Conservation (phyloP, 1,140 invertebrate genomes). For the Lordiphosa clarofinis region DNA sequence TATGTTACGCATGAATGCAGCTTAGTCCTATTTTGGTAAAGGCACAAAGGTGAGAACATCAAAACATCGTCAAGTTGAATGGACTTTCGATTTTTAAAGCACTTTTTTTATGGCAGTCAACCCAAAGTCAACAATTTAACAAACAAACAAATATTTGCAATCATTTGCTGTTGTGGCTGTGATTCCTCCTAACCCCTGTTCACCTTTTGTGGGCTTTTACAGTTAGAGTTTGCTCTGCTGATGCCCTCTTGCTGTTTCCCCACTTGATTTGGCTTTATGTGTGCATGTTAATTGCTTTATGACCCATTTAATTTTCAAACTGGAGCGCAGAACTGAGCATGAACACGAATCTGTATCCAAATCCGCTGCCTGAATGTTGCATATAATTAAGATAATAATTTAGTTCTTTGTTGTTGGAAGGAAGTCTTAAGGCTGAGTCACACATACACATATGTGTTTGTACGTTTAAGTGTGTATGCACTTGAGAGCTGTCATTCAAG, state of each 20-base stretch:
- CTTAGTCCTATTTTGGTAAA: no score
- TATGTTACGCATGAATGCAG: no score
- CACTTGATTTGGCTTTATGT: constrained; percentile 59
- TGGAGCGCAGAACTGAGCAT: constrained; percentile 43
- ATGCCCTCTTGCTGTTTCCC: constrained; percentile 22
- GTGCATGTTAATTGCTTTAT: constrained; percentile 66
- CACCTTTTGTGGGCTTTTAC: constrained; percentile 58
- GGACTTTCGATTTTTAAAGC: constrained; percentile 65
- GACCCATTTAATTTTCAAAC: constrained; percentile 61
- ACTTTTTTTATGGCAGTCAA: constrained; percentile 45
- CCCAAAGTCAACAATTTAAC: constrained; percentile 55
- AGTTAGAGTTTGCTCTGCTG: constrained; percentile 32
- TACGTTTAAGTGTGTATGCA: constrained; percentile 12
- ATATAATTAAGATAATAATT: constrained; percentile 70
- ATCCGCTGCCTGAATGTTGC: constrained; percentile 23
- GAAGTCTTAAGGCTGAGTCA: constrained; percentile 27
- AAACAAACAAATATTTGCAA: constrained; percentile 66
- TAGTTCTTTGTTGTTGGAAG: constrained; percentile 27
- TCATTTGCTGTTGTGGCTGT: constrained; percentile 26
- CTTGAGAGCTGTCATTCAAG: constrained; percentile 58
- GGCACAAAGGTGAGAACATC: constrained; percentile 43
- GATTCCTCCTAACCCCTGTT: constrained; percentile 1
- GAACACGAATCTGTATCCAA: constrained; percentile 25
- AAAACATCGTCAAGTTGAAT: constrained; percentile 49
- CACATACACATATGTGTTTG: constrained; percentile 3